A percentile compares a stretch with the other conserved stretches of the same genome.
Evolutionary conservation across 2,888 invertebrate genomes (phyloP).

Genomic region (Tethea ocularis): DNA sequence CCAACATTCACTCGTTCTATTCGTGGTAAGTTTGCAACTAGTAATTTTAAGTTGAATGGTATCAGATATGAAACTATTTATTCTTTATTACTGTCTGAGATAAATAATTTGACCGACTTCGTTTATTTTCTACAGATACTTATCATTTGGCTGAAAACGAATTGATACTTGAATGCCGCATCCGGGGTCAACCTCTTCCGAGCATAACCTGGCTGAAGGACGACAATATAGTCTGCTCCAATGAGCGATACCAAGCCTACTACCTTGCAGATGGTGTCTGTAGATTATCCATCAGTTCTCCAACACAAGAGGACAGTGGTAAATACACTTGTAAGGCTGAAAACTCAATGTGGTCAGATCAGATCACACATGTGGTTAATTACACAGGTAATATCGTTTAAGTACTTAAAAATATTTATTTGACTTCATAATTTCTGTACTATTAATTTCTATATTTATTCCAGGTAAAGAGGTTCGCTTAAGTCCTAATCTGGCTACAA

Average conservation of each 20-base stretch:
- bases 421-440: not conserved
- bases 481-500: conserved; percentile 59
- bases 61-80: not conserved
- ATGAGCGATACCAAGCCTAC: conserved; percentile 85
- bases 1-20: conserved; percentile 90
- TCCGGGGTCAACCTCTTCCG: conserved; percentile 89
- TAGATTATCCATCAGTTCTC: conserved; percentile 86
- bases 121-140: conserved; percentile 80
- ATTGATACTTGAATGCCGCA: conserved; percentile 90
- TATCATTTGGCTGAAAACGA: conserved; percentile 89
- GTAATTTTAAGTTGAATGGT: too few species aligned
- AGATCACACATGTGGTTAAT: conserved; percentile 88
- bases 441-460: conserved; percentile 21
- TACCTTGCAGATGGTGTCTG: conserved; percentile 90
- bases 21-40: conserved; percentile 79
- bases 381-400: conserved; percentile 82
- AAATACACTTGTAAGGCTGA: conserved; percentile 90
- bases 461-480: conserved; percentile 60
- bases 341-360: conserved; percentile 88
- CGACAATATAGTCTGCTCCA: conserved; percentile 77
- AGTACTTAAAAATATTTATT: not conserved
- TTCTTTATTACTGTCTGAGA: not conserved
- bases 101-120: conserved; percentile 8
- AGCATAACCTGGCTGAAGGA: conserved; percentile 91
- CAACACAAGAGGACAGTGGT: conserved; percentile 88